phyloP scores from a whole-genome alignment of 2,113 vertebrate genomes.

The Boleophthalmus pectinirostris region DNA sequence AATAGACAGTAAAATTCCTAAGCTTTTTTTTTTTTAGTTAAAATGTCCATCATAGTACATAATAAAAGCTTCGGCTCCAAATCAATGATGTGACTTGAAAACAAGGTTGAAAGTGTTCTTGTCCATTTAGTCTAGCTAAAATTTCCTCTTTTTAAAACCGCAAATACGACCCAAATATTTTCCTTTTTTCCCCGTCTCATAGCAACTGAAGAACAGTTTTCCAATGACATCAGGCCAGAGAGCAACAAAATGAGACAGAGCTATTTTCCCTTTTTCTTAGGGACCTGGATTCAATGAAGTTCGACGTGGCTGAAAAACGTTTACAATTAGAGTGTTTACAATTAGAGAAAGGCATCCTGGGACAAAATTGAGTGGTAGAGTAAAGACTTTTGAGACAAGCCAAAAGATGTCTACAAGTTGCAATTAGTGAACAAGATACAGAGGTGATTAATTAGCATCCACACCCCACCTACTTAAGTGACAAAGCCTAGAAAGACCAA shows the following conservation, averaged over 20 bases:
- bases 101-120: slow-evolving; percentile 62
- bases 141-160: slow-evolving; percentile 62
- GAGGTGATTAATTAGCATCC: slow-evolving; percentile 16
- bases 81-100: slow-evolving; percentile 51
- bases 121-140: slow-evolving; percentile 55
- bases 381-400: slow-evolving; percentile 6
- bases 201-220: slow-evolving; percentile 79
- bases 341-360: slow-evolving; percentile 32
- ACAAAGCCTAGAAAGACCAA: slow-evolving; percentile 26
- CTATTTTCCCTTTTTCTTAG: slow-evolving; percentile 33
- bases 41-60: slow-evolving; percentile 25
- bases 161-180: slow-evolving; percentile 77
- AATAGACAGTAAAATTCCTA: neutral
- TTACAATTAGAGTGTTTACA: slow-evolving; percentile 38
- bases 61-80: slow-evolving; percentile 33
- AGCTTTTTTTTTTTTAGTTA: slow-evolving; percentile 18
- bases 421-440: slow-evolving; percentile 9
- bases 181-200: slow-evolving; percentile 69
- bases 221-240: slow-evolving; percentile 74
- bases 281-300: slow-evolving; percentile 57
- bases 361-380: slow-evolving; percentile 8
- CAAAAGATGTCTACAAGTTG: slow-evolving; percentile 1
- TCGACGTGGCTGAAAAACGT: slow-evolving; percentile 52
- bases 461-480: slow-evolving; percentile 7
- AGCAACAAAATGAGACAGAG: slow-evolving; percentile 43